A percentile compares a stretch with the other conserved stretches of the same genome.
Conservation (phyloP, 2,797 vertebrate genomes). For the Acestrorhynchus altus region DNA sequence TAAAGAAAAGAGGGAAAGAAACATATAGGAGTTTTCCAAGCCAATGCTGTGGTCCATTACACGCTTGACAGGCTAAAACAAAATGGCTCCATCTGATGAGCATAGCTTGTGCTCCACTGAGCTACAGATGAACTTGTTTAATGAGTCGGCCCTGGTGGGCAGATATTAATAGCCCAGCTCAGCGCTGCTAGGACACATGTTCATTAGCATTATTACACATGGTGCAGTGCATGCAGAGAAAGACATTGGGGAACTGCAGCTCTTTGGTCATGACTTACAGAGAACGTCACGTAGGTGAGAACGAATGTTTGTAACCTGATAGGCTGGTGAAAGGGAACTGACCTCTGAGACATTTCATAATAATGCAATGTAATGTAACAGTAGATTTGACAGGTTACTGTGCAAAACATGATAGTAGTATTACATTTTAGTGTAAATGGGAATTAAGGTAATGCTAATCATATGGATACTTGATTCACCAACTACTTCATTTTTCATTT, state of each 20-base stretch:
- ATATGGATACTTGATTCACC: too few species aligned
- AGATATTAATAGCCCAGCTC: slow-evolving; percentile 30
- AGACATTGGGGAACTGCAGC: not conserved
- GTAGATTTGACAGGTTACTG: too few species aligned
- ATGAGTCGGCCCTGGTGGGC: slow-evolving; percentile 42
- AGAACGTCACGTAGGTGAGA: not conserved
- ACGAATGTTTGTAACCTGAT: not conserved
- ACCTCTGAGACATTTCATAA: too few species aligned
- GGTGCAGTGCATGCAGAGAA: slow-evolving; percentile 11
- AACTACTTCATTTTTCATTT: too few species aligned
- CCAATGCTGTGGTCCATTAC: slow-evolving; percentile 60
- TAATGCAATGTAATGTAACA: too few species aligned
- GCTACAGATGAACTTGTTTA: slow-evolving; percentile 44
- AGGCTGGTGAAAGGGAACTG: not conserved
- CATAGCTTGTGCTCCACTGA: slow-evolving; percentile 51
- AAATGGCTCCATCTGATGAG: slow-evolving; percentile 53
- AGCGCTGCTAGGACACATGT: slow-evolving; percentile 28
- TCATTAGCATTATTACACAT: slow-evolving; percentile 29
- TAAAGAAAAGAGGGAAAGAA: slow-evolving; percentile 33
- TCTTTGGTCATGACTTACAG: not conserved
- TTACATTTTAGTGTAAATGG: too few species aligned
- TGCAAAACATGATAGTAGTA: too few species aligned
- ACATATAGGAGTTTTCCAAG: slow-evolving; percentile 31
- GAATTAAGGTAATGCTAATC: too few species aligned
- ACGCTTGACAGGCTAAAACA: slow-evolving; percentile 57